A percentile compares a stretch with the other conserved stretches of the same genome.
Evolutionary conservation across 2,888 invertebrate genomes (phyloP).

Genomic region (Clunio marinus): DNA sequence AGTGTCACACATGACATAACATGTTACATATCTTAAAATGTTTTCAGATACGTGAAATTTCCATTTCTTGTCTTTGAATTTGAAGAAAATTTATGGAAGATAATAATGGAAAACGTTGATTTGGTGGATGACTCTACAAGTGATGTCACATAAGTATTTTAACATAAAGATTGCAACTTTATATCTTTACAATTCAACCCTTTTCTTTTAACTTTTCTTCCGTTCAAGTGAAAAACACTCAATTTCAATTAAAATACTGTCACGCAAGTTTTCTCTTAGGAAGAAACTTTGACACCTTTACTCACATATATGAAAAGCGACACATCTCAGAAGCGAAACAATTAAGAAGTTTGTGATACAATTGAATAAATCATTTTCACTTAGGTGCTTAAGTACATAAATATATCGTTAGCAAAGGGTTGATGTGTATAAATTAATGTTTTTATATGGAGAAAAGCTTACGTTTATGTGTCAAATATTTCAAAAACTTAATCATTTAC

Average conservation of each 20-base stretch:
- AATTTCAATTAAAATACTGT: constrained; percentile 36
- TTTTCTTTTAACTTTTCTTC: neutral
- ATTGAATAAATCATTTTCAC: constrained; percentile 37
- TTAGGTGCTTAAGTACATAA: too few species aligned
- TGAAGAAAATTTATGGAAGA: too few species aligned
- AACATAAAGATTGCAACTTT: too few species aligned
- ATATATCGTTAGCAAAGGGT: too few species aligned
- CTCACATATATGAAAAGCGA: neutral
- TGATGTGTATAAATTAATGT: too few species aligned
- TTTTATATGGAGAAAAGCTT: too few species aligned
- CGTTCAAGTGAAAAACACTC: neutral
- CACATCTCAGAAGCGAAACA: neutral
- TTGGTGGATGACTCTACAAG: too few species aligned
- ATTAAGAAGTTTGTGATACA: constrained; percentile 23
- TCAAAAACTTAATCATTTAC: too few species aligned
- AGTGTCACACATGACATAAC: constrained; percentile 10
- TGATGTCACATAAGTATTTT: too few species aligned
- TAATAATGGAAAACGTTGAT: neutral
- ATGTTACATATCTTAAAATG: constrained; percentile 4
- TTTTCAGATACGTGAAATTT: neutral
- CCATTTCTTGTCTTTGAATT: neutral
- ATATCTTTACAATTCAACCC: neutral
- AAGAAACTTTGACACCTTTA: constrained; percentile 4
- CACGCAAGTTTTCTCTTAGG: constrained; percentile 2
- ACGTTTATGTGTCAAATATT: too few species aligned